Evolutionary conservation across 2,888 invertebrate genomes (phyloP), one percentile per base, ranked within the genome.

Genomic region (Drosophila robusta): DNA sequence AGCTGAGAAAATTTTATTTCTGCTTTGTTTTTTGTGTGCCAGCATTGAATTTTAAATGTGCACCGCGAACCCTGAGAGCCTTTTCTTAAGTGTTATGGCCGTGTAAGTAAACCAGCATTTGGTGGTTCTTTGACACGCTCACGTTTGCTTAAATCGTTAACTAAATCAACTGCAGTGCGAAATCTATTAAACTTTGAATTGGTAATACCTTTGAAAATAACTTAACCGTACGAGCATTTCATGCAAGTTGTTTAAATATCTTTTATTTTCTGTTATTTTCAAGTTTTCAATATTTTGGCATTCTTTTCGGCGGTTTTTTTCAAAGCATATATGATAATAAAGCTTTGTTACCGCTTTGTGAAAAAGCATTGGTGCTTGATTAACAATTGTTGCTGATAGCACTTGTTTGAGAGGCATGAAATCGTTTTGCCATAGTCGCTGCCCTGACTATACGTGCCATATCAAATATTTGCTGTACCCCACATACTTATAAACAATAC

Each of bases 1-100:
- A 83, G 88, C 88, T 83, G 83, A 83, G 83, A 83, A 88, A 82
- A 85, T 82, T 82, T 82, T 88, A 83, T 88, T 88, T 76, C 71
- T 42, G 71, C 76, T 75, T 85, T 86, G 83, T 67, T 64, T 54
- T 39, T 63, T 63, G 63, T 79, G 57, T 62, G 69, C 56, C 47
- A 62, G 65, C 62, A 77, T 78, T 80, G 75, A 68, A 84, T 80
- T 70, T 68, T 64, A 75, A 75, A 71, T 67, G 74, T 55, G 44
- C 61, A 39, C 56, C 50, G 44, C 29, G 45, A 61, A 61, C 65
- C 76, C 54, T 72, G 78, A 54, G 73, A 77, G 57, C 66, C 62
- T 61, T 57, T 58, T 76, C 39, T 50, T 61, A 66, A 68, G 67
- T 78, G 78, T 78, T 61, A 63, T 77, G 49, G 52, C 58, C 67